Conservation (phyloP, 92 coral and sea anemone species). For the Paramuricea clavata region DNA sequence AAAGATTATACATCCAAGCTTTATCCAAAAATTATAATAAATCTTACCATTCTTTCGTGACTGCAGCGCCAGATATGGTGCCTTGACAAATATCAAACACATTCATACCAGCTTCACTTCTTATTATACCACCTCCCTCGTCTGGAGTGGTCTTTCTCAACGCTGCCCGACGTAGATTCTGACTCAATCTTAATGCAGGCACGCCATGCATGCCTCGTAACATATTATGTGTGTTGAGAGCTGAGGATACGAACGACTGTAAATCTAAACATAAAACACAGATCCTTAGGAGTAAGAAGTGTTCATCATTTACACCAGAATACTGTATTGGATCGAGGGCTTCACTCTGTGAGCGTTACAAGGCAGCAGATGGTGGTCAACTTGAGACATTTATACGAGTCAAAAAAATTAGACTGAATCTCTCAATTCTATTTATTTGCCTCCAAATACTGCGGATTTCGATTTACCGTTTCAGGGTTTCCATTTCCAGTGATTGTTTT, state of each 20-base stretch:
- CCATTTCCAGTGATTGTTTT: too few relatives aligned
- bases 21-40: not conserved
- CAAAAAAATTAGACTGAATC: too few relatives aligned
- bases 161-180: not conserved
- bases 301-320: too few relatives aligned
- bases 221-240: constrained; percentile 9
- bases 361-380: too few relatives aligned
- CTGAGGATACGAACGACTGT: not conserved
- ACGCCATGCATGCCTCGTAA: not conserved
- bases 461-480: too few relatives aligned
- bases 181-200: not conserved
- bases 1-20: not conserved
- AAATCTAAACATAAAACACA: not conserved
- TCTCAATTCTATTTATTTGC: too few relatives aligned
- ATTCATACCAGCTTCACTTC: constrained; percentile 30
- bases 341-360: too few relatives aligned
- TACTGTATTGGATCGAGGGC: too few relatives aligned
- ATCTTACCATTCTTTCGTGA: constrained; percentile 24
- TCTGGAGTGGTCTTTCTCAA: constrained; percentile 2
- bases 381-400: too few relatives aligned
- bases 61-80: constrained; percentile 21
- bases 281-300: too few relatives aligned
- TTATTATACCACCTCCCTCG: not conserved
- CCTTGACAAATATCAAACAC: constrained; percentile 30
- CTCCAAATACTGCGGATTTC: too few relatives aligned